These are phyloP conservation scores for Tangara arthus DNA, from an alignment of 2,797 vertebrate species.

Conservation along the genomic window DNA sequence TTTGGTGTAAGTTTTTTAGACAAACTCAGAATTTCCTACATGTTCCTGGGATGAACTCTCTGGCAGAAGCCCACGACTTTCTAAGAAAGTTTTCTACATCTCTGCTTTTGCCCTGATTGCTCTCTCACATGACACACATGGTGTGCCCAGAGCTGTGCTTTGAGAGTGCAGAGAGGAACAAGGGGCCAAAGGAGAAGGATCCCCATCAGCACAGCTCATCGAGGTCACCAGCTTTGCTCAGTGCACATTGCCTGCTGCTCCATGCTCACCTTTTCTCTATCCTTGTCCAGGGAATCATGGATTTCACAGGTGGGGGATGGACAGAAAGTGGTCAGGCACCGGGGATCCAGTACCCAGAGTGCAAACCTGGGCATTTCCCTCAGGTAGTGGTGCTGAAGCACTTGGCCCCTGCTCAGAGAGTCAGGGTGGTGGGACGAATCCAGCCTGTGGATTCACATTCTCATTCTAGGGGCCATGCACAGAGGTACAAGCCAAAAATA, in stretches of 20 bases:
- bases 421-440: background rate
- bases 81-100: background rate
- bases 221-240: background rate
- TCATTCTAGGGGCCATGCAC: accelerated
- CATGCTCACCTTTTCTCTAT: background rate
- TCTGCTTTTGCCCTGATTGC: background rate
- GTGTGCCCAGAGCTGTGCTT: background rate
- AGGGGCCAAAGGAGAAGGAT: background rate
- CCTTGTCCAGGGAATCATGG: accelerated
- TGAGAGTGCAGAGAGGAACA: background rate
- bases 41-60: background rate
- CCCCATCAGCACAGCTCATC: background rate
- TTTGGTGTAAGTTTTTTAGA: background rate
- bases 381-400: background rate
- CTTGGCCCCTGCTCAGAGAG: background rate
- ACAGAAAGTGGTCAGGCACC: background rate
- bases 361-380: background rate
- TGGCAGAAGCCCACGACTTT: background rate
- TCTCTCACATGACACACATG: accelerated
- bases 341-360: background rate
- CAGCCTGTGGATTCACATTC: background rate
- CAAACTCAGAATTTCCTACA: background rate
- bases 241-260: background rate
- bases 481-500: background rate
- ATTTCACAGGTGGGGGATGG: accelerated